Base-by-base conservation (phyloP, 2,888 invertebrate genomes). In the Eristalis arbustorum region DNA sequence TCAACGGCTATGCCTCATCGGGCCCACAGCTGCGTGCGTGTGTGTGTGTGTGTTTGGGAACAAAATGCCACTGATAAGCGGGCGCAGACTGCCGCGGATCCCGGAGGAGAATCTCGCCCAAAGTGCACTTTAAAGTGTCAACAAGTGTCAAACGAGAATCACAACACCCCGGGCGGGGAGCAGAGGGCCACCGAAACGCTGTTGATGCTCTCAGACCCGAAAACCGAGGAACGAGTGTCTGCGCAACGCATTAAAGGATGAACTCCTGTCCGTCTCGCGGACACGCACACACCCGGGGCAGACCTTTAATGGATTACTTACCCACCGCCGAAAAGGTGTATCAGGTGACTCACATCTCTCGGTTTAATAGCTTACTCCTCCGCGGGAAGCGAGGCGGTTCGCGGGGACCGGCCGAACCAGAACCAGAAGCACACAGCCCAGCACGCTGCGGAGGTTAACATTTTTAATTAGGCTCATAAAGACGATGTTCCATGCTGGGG, bases 391-490 rank as follows among this genome's bases (percentile, higher is more conserved):
- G 63, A 63, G 56, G 59, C 37, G 49, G 59, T 22, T n/a, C 28
- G 31, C n/a, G 42, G 23, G 25, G 4, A 13, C 40, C 13, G 61
- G 56, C 23, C 40, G 74, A 40, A 73, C 61, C 76, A 75, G 68
- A 81, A 85, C 61, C 76, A 75, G 68, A 81, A 85, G 63, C 73
- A n/a, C 64, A 69, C 49, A 37, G 23, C 57, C 64, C 68, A 69
- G 28, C 59, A 73, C 76, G 59, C 72, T 66, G 42, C 37, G n/a
- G 69, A 77, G 77, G 81, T 72, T 66, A 81, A 78, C 69, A 81
- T 82, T 85, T 82, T 85, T 85, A 85, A 85, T 85, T 85, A 85
- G 85, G 74, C 81, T 81, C 85, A 82, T 77, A 85, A 82, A 85
- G 77, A 49, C 57, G 66, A 71, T 57, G 72, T 78, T 76, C 64